Base-by-base conservation (phyloP, 2,888 invertebrate species). In the Xylota segnis region DNA sequence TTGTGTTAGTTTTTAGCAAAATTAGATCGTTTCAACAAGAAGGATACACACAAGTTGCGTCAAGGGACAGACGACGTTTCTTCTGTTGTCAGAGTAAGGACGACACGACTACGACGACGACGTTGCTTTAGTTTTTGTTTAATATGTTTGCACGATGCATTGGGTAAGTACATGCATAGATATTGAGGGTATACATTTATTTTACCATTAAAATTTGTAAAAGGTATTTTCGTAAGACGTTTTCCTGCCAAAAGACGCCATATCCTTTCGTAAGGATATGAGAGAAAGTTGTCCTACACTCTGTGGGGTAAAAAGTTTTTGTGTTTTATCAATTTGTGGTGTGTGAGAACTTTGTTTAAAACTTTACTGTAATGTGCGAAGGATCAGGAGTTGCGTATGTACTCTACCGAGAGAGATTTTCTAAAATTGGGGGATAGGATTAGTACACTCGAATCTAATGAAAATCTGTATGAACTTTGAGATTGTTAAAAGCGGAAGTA, bases 1-100 rank as follows among this genome's bases (percentile, higher is more conserved):
- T 61, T 71, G 37, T 66, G 59, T 59, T 72, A 58, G 79, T 59
- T 81, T 65, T 81, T 58, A 61, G 59, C 7, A 29, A 77, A 70
- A 77, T 77, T 68, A 81, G 72, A 74, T 66, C 43, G 72, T 72
- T 59, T 61, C 16, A 23, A 5, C 40, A 52, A 63, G 37, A 40
- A 34, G 32, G 27, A 74, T 54, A 54, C 27, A 76, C 34, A 65
- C 32, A 16, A 23, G 0, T 27, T 37, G 23, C 47, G 18, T 18
- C 6, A 47, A 50, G 34, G 7, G 56, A 10, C 23, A 27, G 14
- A 29, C 4, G n/a, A 1, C 9, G 10, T 16, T n/a, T 18, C 9
- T 4, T 12, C 12, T 23, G n/a, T 40, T 23, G n/a, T 40, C 12
- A 23, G 40, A 0, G 7, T 18, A 66, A 23, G 58, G 58, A 63